Percentiles rank a stretch among this genome's conserved stretches.
Conservation (phyloP, 2,797 vertebrate species). For the Balearica regulorum region DNA sequence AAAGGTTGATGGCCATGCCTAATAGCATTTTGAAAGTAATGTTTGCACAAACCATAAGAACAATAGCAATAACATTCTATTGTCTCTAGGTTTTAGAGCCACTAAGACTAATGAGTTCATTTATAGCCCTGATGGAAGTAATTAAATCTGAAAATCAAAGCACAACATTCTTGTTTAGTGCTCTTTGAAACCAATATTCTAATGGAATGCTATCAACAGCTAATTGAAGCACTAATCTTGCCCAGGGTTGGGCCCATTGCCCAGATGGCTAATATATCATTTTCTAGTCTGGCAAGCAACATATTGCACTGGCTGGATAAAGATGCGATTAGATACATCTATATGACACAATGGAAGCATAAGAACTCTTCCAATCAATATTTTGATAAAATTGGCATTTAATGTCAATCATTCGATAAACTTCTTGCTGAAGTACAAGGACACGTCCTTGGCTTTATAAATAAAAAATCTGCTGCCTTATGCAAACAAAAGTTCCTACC, state of each 20-base stretch:
- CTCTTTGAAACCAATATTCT: constrained; percentile 75
- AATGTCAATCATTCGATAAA: constrained; percentile 22
- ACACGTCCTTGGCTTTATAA: not conserved
- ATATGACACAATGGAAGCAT: not conserved
- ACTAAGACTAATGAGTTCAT: constrained; percentile 75
- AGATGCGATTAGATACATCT: constrained; percentile 17
- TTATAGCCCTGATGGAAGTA: constrained; percentile 77
- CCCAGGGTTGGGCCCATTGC: constrained; percentile 69
- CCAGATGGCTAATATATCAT: constrained; percentile 72
- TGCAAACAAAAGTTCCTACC: not conserved
- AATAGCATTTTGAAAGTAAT: not conserved
- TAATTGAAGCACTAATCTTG: constrained; percentile 75
- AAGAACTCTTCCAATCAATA: constrained; percentile 37
- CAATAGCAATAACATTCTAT: constrained; percentile 64
- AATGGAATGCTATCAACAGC: constrained; percentile 73
- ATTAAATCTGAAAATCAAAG: constrained; percentile 77
- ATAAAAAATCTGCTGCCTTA: not conserved
- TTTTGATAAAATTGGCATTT: constrained; percentile 56
- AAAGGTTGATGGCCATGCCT: not conserved
- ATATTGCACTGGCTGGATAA: constrained; percentile 32
- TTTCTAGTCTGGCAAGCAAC: constrained; percentile 69
- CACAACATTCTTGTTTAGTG: constrained; percentile 75
- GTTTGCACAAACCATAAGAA: constrained; percentile 41
- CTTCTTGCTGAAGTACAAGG: constrained; percentile 22
- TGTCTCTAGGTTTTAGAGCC: constrained; percentile 67